A percentile compares a stretch with the other conserved stretches of the same genome.
Conservation (phyloP, 35 echinoderm and acorn worm genomes). For the Eucidaris tribuloides region DNA sequence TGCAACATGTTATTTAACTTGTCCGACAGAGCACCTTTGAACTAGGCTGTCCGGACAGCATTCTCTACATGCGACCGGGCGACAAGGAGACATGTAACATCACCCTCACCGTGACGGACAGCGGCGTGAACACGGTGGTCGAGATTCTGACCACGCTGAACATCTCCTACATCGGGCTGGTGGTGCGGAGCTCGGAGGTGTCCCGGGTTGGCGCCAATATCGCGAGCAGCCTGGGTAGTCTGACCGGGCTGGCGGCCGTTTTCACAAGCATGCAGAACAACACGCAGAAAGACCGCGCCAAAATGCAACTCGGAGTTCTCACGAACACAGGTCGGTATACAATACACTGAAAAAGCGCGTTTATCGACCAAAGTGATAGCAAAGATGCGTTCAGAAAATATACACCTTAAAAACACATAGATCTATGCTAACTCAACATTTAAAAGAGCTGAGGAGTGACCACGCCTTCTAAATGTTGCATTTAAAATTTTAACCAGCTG, state of each 20-base stretch:
- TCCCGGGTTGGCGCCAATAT: not conserved
- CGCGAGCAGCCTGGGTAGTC: not conserved
- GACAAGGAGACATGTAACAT: slow-evolving; percentile 33
- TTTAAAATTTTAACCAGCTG: no score
- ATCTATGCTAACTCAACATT: no score
- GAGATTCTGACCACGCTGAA: slow-evolving; percentile 34
- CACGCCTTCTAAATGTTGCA: no score
- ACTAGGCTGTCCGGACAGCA: not conserved
- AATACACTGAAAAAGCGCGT: not conserved
- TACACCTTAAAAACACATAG: no score
- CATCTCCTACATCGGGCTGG: slow-evolving; percentile 16
- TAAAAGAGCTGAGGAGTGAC: no score
- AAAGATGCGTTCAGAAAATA: no score
- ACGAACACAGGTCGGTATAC: slow-evolving; percentile 18
- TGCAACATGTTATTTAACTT: no score
- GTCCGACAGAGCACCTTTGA: slow-evolving; percentile 30
- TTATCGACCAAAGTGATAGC: no score
- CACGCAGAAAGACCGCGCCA: slow-evolving; percentile 1
- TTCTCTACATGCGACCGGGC: slow-evolving; percentile 10
- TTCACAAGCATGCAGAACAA: slow-evolving; percentile 13
- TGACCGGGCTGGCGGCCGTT: not conserved
- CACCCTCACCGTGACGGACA: slow-evolving; percentile 27
- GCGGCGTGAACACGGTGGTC: not conserved
- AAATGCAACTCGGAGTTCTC: not conserved
- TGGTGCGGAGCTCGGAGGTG: not conserved